Evolutionary conservation across 2,888 invertebrate species (phyloP).

Genomic region (Deilephila porcellus): DNA sequence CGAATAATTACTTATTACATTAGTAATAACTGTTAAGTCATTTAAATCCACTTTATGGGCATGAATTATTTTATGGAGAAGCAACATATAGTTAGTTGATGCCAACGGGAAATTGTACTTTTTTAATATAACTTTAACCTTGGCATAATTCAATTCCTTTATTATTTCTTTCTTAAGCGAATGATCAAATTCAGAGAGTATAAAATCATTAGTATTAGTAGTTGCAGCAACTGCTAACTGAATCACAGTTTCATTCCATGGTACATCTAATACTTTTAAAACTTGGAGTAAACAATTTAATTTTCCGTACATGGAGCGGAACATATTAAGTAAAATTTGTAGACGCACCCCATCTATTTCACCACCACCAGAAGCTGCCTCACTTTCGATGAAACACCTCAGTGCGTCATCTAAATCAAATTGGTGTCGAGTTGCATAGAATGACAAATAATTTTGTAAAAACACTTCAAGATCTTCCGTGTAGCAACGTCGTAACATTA

Average conservation of each 20-base stretch:
- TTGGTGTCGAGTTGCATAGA: conserved; percentile 68
- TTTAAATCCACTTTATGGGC: conserved; percentile 61
- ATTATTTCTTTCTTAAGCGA: conserved; percentile 70
- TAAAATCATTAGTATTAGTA: conserved; percentile 68
- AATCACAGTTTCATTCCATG: conserved; percentile 68
- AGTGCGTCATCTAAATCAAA: conserved; percentile 77
- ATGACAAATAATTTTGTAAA: conserved; percentile 72
- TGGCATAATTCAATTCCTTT: conserved; percentile 74
- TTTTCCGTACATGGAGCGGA: conserved; percentile 67
- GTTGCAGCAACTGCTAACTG: conserved; percentile 68
- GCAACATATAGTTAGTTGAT: conserved; percentile 70
- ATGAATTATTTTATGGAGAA: conserved; percentile 72
- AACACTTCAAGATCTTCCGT: conserved; percentile 76
- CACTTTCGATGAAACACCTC: conserved; percentile 71
- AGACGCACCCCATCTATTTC: conserved; percentile 71
- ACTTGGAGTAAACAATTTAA: conserved; percentile 75
- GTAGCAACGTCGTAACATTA: conserved; percentile 80
- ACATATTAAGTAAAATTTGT: conserved; percentile 67
- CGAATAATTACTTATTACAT: conserved; percentile 60
- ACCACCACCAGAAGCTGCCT: conserved; percentile 73
- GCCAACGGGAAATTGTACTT: conserved; percentile 77
- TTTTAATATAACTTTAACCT: conserved; percentile 75
- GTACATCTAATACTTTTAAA: conserved; percentile 75
- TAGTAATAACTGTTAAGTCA: conserved; percentile 69
- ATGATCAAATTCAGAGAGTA: conserved; percentile 67